Evolutionary conservation across 1,140 invertebrate genomes (phyloP).

Genomic region (Sitodiplosis mosellana): DNA sequence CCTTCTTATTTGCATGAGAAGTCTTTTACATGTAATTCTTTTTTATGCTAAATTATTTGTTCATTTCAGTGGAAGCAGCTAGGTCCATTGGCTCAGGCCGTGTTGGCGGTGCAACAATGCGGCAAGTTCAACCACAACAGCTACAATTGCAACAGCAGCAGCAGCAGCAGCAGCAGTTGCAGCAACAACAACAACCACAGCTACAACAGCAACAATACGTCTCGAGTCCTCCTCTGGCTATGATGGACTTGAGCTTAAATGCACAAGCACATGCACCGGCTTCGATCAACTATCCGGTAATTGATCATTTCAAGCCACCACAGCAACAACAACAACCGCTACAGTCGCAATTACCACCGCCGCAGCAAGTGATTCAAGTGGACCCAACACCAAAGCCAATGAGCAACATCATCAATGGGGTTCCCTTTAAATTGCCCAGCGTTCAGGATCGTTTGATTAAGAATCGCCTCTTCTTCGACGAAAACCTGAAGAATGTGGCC

Average conservation of each 20-base stretch:
- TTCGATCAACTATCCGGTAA: neutral
- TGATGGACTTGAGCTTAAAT: neutral
- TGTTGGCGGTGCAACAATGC: constrained; percentile 25
- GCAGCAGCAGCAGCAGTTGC: neutral
- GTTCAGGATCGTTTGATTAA: no score
- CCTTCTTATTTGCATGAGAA: no score
- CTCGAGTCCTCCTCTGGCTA: neutral
- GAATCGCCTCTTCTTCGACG: no score
- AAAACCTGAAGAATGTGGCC: no score
- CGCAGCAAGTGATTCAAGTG: no score
- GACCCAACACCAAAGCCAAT: no score
- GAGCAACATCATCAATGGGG: no score
- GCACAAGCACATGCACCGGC: neutral
- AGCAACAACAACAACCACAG: constrained; percentile 1
- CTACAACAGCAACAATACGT: neutral
- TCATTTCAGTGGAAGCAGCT: constrained; percentile 23
- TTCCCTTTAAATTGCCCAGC: no score
- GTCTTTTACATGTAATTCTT: neutral
- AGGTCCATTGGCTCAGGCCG: constrained; percentile 26
- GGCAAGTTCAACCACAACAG: neutral
- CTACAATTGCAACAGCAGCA: neutral
- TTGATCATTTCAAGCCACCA: neutral
- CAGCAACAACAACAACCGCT: neutral
- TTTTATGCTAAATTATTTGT: neutral
- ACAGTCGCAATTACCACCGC: neutral